Base-by-base conservation (phyloP, 2,888 invertebrate species). In the Drymonia ruficornis region DNA sequence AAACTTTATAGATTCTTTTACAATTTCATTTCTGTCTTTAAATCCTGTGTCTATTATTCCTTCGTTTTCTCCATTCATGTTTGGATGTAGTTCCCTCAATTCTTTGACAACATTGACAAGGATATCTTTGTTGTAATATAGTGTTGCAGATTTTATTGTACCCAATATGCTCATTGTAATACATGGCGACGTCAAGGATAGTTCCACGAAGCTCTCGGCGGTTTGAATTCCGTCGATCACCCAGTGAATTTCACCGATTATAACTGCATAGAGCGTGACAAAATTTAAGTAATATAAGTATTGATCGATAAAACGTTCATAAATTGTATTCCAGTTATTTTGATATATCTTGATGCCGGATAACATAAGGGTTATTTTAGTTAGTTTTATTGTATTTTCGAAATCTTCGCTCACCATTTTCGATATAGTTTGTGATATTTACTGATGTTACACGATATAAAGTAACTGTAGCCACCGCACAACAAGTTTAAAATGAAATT, bases 121-220 rank as follows among this genome's bases (percentile, higher is more conserved):
- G 0, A 63, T 61, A n/a, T 65, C 55, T 59, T 65, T 76, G 43
- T 84, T 78, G 0, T 68, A 53, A 53, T 71, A 83, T 0, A 88
- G 51, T 8, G 72, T 75, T 28, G 66, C 42, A 0, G 70, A 56
- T 72, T 87, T 89, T 0, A 78, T 66, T 7, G 86, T 82, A 0
- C 74, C 63, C 5, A 89, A 57, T 9, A 84, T 18, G 29, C 80
- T 78, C 2, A 87, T 72, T 1, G 81, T 80, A 0, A 78, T 70
- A 34, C 85, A 86, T 0, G 89, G 89, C 0, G 78, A 74, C 2
- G 78, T 70, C 11, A 83, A 54, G 0, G 80, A 82, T 0, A 87
- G 48, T 59, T 88, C 83, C 1, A 80, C 65, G 50, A 89, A 80
- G 12, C 73, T 72, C 31, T 73, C 78, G 0, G 78, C 80, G 1